Evolutionary conservation across 2,113 vertebrate species (phyloP).

Genomic region (Petrocephalus zakoni): DNA sequence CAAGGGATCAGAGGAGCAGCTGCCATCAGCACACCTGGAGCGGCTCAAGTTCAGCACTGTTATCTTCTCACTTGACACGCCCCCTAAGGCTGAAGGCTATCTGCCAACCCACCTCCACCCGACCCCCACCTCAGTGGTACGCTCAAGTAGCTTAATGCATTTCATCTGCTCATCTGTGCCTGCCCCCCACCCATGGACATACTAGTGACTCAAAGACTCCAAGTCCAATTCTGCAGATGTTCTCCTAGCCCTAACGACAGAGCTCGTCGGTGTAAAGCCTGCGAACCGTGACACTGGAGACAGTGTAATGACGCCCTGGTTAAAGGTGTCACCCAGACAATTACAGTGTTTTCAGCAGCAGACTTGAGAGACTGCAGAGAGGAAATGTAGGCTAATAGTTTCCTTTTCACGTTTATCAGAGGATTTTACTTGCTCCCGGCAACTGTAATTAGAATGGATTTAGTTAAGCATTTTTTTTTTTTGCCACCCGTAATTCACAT

Average conservation of each 20-base stretch:
- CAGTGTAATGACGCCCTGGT: no score
- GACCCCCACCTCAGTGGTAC: neutral
- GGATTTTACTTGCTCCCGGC: neutral
- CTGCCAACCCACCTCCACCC: neutral
- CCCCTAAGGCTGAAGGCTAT: neutral
- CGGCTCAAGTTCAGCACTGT: neutral
- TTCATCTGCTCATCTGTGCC: neutral
- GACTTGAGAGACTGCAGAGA: neutral
- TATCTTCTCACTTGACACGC: neutral
- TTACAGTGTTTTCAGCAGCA: neutral
- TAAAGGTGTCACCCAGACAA: neutral
- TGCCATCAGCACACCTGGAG: conserved; percentile 48
- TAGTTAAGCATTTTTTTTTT: conserved; percentile 16
- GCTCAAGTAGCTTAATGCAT: neutral
- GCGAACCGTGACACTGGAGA: neutral
- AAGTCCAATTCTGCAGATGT: neutral
- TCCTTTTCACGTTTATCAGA: neutral
- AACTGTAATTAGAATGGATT: conserved; percentile 17
- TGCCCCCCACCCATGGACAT: neutral
- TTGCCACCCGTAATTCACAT: neutral
- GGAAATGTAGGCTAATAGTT: neutral
- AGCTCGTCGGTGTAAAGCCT: neutral
- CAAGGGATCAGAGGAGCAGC: conserved; percentile 29
- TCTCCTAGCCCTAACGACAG: neutral
- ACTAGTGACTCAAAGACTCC: conserved; percentile 18